Evolutionary conservation across 1,140 invertebrate species (phyloP).

Genomic region (Philopotamus ludificatus): DNA sequence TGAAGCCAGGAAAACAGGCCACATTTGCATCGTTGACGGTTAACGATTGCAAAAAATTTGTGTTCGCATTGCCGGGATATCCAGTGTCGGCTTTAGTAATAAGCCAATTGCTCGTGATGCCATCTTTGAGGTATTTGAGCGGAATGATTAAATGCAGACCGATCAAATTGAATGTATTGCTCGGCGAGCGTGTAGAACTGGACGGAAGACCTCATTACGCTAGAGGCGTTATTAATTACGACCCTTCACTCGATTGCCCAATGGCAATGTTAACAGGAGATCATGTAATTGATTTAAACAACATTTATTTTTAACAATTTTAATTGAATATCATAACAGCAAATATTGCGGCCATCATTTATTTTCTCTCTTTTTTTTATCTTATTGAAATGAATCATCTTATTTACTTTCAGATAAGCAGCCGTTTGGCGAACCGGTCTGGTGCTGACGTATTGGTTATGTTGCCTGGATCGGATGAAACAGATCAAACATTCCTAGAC

Average conservation of each 20-base stretch:
- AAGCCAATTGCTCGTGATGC: conserved; percentile 79
- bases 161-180: conserved; percentile 29
- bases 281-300: conserved; percentile 62
- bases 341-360: too few relatives aligned
- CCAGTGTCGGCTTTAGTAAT: conserved; percentile 92
- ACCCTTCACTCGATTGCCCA: conserved; percentile 56
- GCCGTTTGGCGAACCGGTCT: conserved; percentile 73
- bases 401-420: conserved; percentile 70
- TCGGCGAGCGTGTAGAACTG: conserved; percentile 57
- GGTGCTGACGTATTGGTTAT: conserved; percentile 71
- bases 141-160: conserved; percentile 44
- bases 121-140: conserved; percentile 65
- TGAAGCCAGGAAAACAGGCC: conserved; percentile 97
- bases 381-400: not conserved
- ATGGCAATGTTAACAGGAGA: conserved; percentile 62
- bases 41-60: conserved; percentile 67
- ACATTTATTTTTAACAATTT: too few relatives aligned
- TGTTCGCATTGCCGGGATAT: conserved; percentile 94
- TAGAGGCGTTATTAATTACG: conserved; percentile 59
- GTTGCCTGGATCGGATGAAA: conserved; percentile 56
- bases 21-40: conserved; percentile 83
- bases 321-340: too few relatives aligned
- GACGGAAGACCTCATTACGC: conserved; percentile 83
- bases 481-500: not conserved
- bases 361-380: not conserved